Conservation (phyloP, 2,888 invertebrate species). For the Drosophila prostipennis region DNA sequence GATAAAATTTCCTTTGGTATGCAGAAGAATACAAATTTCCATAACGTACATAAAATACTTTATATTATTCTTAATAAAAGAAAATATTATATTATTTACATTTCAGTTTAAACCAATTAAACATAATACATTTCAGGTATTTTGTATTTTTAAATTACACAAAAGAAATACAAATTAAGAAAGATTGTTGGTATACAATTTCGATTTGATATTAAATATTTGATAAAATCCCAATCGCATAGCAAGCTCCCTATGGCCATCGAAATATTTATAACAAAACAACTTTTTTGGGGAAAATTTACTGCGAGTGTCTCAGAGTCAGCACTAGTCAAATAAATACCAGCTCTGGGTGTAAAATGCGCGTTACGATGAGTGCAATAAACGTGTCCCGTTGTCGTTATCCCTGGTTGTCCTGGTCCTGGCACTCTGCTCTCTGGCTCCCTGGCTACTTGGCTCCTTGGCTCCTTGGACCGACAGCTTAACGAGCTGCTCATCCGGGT, state of each 20-base stretch:
- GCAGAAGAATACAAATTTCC: no score
- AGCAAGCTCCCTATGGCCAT: neutral
- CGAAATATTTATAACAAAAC: neutral
- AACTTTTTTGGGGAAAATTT: neutral
- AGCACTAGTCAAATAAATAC: conserved; percentile 57
- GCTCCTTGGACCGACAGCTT: conserved; percentile 56
- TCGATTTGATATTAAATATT: neutral
- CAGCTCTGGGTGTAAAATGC: conserved; percentile 67
- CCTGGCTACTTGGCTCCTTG: neutral
- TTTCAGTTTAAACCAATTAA: no score
- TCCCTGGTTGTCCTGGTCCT: conserved; percentile 5
- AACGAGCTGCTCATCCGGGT: conserved; percentile 73
- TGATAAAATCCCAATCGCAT: no score
- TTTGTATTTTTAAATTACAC: no score
- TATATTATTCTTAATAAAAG: no score
- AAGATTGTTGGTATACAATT: no score
- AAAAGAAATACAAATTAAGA: no score
- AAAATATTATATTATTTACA: no score
- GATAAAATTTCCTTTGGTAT: no score
- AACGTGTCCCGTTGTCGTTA: conserved; percentile 54
- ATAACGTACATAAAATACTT: no score
- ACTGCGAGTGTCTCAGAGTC: conserved; percentile 30
- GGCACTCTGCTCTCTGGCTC: conserved; percentile 6
- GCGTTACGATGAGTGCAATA: conserved; percentile 64
- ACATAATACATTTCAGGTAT: no score